These are phyloP conservation scores for Passer montanus DNA, from an alignment of 2,113 vertebrate species.

Conservation along the genomic window DNA sequence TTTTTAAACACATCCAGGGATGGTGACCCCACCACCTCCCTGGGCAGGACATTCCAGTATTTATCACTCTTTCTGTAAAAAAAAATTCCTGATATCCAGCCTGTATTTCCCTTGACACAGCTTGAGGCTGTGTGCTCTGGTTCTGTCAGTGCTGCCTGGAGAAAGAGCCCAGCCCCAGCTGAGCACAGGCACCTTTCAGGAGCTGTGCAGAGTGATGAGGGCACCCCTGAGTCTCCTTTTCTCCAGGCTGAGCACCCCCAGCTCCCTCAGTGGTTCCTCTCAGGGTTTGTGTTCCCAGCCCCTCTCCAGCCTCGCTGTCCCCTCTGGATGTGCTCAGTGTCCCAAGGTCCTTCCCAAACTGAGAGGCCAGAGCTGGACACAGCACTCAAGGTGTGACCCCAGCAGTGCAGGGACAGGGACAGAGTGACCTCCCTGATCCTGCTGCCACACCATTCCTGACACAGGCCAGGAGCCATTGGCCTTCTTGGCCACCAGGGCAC, in stretches of 20 bases:
- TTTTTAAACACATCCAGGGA: not conserved
- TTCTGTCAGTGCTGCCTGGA: not conserved
- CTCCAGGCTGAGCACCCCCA: not conserved
- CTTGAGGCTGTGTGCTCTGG: not conserved
- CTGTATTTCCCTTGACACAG: not conserved
- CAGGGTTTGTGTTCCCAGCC: not conserved
- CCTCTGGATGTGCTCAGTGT: fast-evolving
- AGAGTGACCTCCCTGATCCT: not conserved
- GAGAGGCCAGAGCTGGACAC: not conserved
- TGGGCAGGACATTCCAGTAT: not conserved
- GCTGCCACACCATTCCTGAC: not conserved
- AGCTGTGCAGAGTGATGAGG: not conserved
- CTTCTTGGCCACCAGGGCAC: not conserved
- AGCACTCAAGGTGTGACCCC: not conserved
- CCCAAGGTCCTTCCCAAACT: fast-evolving
- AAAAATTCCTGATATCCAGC: not conserved
- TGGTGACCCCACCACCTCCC: not conserved
- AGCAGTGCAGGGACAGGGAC: fast-evolving
- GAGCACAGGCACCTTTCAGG: not conserved
- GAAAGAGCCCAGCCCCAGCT: not conserved
- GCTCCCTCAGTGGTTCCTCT: not conserved
- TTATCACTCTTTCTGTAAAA: not conserved
- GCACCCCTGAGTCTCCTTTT: not conserved
- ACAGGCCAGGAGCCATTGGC: fast-evolving
- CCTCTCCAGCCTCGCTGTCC: not conserved